phyloP scores from a whole-genome alignment of 2,113 vertebrate genomes.

The Oncorhynchus kisutch region DNA sequence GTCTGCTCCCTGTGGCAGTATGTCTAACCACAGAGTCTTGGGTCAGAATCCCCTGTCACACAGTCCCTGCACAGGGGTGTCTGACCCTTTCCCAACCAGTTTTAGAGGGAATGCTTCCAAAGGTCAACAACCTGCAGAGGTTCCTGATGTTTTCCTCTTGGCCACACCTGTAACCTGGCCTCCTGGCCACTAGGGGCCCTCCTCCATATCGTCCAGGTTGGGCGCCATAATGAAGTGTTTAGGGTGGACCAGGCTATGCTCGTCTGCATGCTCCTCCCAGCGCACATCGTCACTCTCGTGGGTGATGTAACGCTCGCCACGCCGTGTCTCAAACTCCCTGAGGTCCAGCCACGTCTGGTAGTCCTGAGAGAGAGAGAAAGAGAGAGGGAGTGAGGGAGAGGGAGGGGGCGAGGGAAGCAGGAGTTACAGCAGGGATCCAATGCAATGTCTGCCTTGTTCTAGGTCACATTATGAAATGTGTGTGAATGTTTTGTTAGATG shows the following conservation, averaged over 20 bases:
- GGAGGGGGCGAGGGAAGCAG: background rate
- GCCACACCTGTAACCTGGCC: conserved; percentile 14
- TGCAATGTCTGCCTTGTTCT: background rate
- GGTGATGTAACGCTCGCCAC: conserved; percentile 95
- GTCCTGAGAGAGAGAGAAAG: conserved; percentile 72
- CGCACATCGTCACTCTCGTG: conserved; percentile 95
- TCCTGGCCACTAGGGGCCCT: conserved; percentile 83
- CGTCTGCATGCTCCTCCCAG: conserved; percentile 91
- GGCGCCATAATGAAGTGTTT: conserved; percentile 98
- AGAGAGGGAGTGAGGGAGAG: background rate
- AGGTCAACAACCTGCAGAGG: conserved; percentile 36
- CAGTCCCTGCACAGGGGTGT: background rate
- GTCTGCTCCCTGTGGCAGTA: conserved; percentile 23
- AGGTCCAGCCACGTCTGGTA: conserved; percentile 98
- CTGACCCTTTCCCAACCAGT: conserved; percentile 49
- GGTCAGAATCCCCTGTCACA: background rate
- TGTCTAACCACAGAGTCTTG: conserved; percentile 21
- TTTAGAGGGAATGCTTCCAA: conserved; percentile 41
- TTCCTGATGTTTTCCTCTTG: conserved; percentile 24
- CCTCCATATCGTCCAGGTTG: conserved; percentile 96
- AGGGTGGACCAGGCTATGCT: conserved; percentile 85
- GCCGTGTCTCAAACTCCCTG: conserved; percentile 93
- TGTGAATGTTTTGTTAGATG: background rate
- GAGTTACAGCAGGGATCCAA: background rate
- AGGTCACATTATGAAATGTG: background rate